Percentiles rank a stretch among this genome's conserved stretches.
Conservation (phyloP, 2,888 invertebrate species). For the Lasioglossum malachurum region DNA sequence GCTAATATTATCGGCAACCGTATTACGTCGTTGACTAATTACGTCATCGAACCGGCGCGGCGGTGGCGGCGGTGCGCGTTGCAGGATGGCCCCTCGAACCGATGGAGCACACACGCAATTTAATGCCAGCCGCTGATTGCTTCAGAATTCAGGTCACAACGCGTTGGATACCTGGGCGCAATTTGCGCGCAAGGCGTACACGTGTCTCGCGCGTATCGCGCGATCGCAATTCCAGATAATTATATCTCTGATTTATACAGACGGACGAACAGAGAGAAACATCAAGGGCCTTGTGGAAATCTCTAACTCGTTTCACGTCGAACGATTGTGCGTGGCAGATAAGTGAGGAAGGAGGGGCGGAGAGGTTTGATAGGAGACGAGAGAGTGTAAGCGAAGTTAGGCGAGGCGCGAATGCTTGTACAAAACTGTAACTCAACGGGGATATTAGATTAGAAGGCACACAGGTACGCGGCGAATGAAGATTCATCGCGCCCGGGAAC, state of each 20-base stretch:
- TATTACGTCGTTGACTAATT: constrained; percentile 67
- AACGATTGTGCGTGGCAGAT: not conserved
- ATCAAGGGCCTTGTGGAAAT: not conserved
- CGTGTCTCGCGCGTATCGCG: constrained; percentile 45
- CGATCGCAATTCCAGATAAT: constrained; percentile 51
- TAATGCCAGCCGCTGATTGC: constrained; percentile 70
- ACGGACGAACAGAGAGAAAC: not conserved
- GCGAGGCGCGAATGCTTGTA: constrained; percentile 21
- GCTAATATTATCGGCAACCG: constrained; percentile 64
- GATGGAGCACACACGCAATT: constrained; percentile 70
- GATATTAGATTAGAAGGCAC: constrained; percentile 58
- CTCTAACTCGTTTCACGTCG: constrained; percentile 32
- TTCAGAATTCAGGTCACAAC: constrained; percentile 73
- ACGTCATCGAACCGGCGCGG: constrained; percentile 54
- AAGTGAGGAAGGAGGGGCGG: not conserved
- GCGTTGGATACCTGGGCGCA: constrained; percentile 60
- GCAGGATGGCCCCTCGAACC: constrained; percentile 40
- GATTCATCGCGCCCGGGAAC: constrained; percentile 45
- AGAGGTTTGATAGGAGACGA: not conserved
- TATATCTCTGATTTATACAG: constrained; percentile 57
- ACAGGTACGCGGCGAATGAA: constrained; percentile 43
- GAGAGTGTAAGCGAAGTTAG: not conserved
- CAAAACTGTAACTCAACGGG: constrained; percentile 52
- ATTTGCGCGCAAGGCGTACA: constrained; percentile 63
- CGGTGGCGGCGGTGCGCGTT: not conserved